phyloP scores from a whole-genome alignment of 2,797 vertebrate genomes.

The Anisognathus igniventris region DNA sequence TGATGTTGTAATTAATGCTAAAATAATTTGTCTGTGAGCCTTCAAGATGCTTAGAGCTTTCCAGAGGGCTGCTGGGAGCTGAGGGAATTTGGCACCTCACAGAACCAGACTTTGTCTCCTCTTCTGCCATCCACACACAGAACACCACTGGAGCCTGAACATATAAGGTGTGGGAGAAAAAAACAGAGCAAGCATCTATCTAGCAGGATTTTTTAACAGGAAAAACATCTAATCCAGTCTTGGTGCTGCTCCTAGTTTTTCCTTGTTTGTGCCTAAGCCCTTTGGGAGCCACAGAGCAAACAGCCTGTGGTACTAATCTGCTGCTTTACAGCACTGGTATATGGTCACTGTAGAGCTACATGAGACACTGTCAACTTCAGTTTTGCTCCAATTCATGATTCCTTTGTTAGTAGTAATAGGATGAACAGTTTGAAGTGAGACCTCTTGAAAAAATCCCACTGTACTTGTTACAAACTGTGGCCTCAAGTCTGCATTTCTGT shows the following conservation, averaged over 20 bases:
- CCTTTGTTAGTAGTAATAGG: constrained; percentile 40
- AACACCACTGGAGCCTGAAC: neutral
- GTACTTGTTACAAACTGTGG: constrained; percentile 19
- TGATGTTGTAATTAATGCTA: constrained; percentile 62
- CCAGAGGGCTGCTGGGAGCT: neutral
- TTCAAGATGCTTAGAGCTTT: constrained; percentile 39
- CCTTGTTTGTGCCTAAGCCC: neutral
- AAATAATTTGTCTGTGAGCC: constrained; percentile 36
- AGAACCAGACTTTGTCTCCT: neutral
- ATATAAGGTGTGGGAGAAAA: neutral
- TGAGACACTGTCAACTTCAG: constrained; percentile 29
- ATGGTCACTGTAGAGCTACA: constrained; percentile 40
- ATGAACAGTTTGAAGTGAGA: constrained; percentile 52
- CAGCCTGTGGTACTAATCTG: constrained; percentile 36
- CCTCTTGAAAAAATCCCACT: constrained; percentile 52
- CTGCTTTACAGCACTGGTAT: constrained; percentile 14
- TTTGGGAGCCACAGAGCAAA: constrained; percentile 18
- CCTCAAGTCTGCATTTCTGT: constrained; percentile 30
- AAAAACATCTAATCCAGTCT: neutral
- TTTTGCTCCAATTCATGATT: constrained; percentile 44
- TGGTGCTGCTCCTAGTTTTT: neutral
- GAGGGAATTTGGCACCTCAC: neutral
- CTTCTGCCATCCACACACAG: neutral
- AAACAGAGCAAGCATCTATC: neutral
- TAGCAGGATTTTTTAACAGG: neutral